Base-by-base conservation (phyloP, 2,888 invertebrate species). In the Microctonus hyperodae region DNA sequence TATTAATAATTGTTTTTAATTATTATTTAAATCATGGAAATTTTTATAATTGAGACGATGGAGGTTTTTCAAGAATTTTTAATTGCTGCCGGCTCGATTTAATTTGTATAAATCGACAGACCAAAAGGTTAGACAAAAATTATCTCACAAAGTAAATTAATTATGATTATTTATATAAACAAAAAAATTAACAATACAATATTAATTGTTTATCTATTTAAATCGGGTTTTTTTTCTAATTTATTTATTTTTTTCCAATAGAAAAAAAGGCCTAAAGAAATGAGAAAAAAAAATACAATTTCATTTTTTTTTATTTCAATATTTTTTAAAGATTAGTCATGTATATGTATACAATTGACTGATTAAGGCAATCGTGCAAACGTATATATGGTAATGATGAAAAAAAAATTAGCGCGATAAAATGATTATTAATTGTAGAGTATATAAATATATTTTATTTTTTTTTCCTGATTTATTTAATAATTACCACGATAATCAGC, bases 171-270 rank as follows among this genome's bases (percentile, higher is more conserved):
- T n/a, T n/a, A n/a, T n/a, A n/a, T n/a, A n/a, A n/a, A n/a, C n/a
- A n/a, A n/a, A n/a, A n/a, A n/a, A n/a, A n/a, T n/a, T n/a, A n/a
- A n/a, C n/a, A n/a, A n/a, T n/a, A n/a, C n/a, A n/a, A n/a, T n/a
- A n/a, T n/a, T n/a, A n/a, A n/a, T n/a, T n/a, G n/a, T n/a, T n/a
- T n/a, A n/a, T n/a, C n/a, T n/a, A n/a, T n/a, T n/a, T n/a, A n/a
- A n/a, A n/a, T n/a, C n/a, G n/a, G n/a, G n/a, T n/a, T 58, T 67
- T 58, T 57, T 28, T 55, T 55, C 31, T 2, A 23, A 50, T 51
- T 6, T 44, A 25, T 51, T 51, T 22, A 23, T 51, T 23, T 51
- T 51, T 10, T 23, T 25, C n/a, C 16, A 16, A 7, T 16, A 44
- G 44, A 16, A 44, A 20, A 20, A 44, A 44, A 37, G 44, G 44